Base-by-base conservation (phyloP, 2,888 invertebrate species). In the Apamea anceps region DNA sequence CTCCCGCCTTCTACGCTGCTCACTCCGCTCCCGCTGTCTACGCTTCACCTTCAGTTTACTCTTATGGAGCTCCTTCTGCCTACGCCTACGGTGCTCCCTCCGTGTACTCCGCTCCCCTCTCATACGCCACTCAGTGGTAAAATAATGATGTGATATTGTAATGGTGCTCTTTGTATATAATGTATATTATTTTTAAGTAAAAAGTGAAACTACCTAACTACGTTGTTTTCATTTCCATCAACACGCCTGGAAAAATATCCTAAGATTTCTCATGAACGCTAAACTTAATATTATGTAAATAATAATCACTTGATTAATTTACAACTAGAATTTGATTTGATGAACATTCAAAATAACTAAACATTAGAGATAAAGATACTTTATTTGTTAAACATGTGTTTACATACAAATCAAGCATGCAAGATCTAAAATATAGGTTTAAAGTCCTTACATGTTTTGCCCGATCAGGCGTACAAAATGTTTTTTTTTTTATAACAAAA, bases 151-250 rank as follows among this genome's bases (percentile, higher is more conserved):
- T 48, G 48, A n/a, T 13, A 62, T 15, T 7, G 0, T 77, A 25
- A 57, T 54, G 32, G 32, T 54, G 80, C 72, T 81, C 65, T 75
- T 85, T 92, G 90, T 93, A 93, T 81, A 90, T 91, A 92, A 78
- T 79, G 66, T 90, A 87, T 89, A 87, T 84, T 84, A 88, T 85
- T 82, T 80, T 82, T 88, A 86, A 85, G 81, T 89, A 89, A 89
- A 90, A 90, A 92, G 90, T 93, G 91, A 92, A 92, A 92, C 91
- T 92, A 90, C 89, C 90, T 72, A 86, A 15, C 74, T 70, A 7
- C 74, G 2, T 70, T 75, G 72, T 81, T 85, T 86, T 80, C 2
- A 72, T 87, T 73, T 71, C 18, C 1, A 13, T 0, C 12, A 21
- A 57, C 0, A n/a, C 4, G 4, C 5, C 63, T 32, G 28, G 25